Evolutionary conservation across 53 echinoderm and acorn worm species (phyloP), one percentile per base, ranked within the genome.

Genomic region (Paracentrotus lividus): DNA sequence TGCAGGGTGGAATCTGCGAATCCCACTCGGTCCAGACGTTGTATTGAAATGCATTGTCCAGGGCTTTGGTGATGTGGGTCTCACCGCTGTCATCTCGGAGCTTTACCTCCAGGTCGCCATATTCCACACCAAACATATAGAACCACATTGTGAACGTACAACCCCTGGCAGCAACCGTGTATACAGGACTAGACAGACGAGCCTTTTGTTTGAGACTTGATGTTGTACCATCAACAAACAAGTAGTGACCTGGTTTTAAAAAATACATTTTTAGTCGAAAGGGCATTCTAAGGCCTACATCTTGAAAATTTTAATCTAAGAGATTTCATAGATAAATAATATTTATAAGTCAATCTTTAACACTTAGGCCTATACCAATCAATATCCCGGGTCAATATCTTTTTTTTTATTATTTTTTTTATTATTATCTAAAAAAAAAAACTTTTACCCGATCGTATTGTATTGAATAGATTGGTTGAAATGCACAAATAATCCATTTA

Each of bases 111-210:
- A 97, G 93, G 90, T 97, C 97, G 6, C 96, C 97, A 77, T 94
- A 96, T 56, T 96, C 93, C 20, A 92, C 84, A 13, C 97, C 97
- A 40, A 95, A 97, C 96, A 97, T 96, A 89, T 96, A 95, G 94
- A 96, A 97, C 87, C 94, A 97, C 88, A 96, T 88, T 38, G 88
- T 93, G 77, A 97, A 97, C 20, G 95, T 93, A 76, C 97, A 97
- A 3, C 92, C 93, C 18, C 93, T 56, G 12, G 95, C 90, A 8
- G 96, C 95, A 24, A 95, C 42, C 43, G 92, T 90, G 68, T 93
- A 97, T 32, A 91, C 86, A 4, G 94, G 94, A 31, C 96, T 96
- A 49, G 94, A 64, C 20, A 97, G 93, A 42, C 94, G 84, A 0
- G 88, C 95, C 31, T 94, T 90, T 7, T 94, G 86, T 85, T 97